Conservation (phyloP, 2,113 vertebrate genomes). For the Hemiprocne comata region DNA sequence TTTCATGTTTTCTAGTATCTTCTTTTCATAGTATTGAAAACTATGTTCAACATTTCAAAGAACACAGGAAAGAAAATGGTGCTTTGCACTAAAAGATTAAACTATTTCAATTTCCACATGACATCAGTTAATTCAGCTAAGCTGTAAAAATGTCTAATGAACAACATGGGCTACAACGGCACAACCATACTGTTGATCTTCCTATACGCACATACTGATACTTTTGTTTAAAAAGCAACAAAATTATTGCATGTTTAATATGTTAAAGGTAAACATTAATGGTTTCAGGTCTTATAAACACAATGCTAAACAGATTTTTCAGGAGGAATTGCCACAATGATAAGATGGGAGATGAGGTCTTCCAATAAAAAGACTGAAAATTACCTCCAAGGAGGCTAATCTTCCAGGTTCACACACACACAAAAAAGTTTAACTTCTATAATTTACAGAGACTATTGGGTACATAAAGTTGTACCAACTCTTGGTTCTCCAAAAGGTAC, state of each 20-base stretch:
- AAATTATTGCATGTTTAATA: neutral
- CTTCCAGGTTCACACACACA: neutral
- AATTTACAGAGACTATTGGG: neutral
- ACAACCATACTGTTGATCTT: neutral
- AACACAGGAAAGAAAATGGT: neutral
- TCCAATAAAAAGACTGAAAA: neutral
- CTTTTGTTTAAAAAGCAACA: neutral
- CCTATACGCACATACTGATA: neutral
- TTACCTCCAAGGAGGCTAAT: neutral
- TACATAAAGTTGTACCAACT: neutral
- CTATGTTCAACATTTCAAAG: neutral
- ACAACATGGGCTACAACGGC: neutral
- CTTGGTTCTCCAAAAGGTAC: neutral
- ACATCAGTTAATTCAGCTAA: neutral
- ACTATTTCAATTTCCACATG: neutral
- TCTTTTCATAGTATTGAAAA: neutral
- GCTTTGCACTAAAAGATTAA: neutral
- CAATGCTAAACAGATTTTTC: neutral
- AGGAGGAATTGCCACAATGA: neutral
- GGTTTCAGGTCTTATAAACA: neutral
- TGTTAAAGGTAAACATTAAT: neutral
- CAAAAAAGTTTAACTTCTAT: neutral
- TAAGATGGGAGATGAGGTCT: neutral
- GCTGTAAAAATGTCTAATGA: neutral
- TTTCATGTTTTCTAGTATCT: neutral